phyloP scores from a whole-genome alignment of 2,113 vertebrate genomes.

The Trichechus manatus region DNA sequence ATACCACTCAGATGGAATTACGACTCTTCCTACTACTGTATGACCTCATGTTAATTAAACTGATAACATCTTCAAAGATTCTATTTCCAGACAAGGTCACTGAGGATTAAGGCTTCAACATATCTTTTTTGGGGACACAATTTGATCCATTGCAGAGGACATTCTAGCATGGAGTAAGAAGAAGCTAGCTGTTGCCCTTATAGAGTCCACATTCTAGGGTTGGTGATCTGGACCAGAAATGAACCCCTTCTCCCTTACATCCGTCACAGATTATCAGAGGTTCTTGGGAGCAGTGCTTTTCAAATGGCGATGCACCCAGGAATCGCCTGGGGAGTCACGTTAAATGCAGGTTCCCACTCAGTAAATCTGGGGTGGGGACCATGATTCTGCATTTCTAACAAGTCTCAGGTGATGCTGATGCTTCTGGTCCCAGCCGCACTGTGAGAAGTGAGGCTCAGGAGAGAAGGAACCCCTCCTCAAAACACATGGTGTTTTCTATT shows the following conservation, averaged over 20 bases:
- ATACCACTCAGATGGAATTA: neutral
- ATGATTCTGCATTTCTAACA: fast-evolving
- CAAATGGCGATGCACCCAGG: neutral
- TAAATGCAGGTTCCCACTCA: neutral
- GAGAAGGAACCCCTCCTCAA: neutral
- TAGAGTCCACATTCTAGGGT: neutral
- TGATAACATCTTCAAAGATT: neutral
- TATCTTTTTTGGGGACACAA: neutral
- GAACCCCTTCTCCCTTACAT: neutral
- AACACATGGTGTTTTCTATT: neutral
- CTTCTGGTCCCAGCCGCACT: neutral
- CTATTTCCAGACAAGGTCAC: neutral
- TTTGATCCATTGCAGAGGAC: neutral
- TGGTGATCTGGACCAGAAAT: neutral
- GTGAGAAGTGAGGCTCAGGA: fast-evolving
- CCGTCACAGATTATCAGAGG: neutral
- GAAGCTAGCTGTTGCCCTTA: neutral
- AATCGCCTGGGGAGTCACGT: neutral
- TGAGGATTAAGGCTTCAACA: neutral
- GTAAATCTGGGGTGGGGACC: no score
- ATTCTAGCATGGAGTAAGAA: neutral
- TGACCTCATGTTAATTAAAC: no score
- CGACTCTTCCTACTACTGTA: neutral
- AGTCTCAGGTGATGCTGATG: neutral
- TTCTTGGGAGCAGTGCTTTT: neutral